Percentiles rank a stretch among this genome's conserved stretches.
Conservation (phyloP, 1,140 invertebrate species). For the Ips typographus region DNA sequence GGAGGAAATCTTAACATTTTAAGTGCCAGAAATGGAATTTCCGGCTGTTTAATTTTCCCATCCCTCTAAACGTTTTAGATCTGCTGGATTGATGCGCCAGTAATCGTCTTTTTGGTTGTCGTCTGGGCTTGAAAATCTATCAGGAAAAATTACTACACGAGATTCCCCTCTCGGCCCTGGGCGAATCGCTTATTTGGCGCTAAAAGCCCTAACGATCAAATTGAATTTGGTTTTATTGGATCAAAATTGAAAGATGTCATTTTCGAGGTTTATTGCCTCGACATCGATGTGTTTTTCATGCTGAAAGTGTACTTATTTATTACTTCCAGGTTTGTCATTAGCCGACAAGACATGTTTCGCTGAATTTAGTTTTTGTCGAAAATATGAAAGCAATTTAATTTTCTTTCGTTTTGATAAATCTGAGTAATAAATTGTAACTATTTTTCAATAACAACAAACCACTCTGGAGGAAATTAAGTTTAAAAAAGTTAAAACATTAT, state of each 20-base stretch:
- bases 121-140: constrained; percentile 8
- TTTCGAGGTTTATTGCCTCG: constrained; percentile 1
- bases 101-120: constrained; percentile 7
- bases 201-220: constrained; percentile 10
- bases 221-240: constrained; percentile 8
- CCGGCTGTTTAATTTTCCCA: not conserved
- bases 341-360: not conserved
- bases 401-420: not conserved
- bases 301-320: not conserved
- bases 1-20: too few relatives aligned
- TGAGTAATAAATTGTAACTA: not conserved
- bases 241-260: constrained; percentile 10
- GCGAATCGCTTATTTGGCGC: constrained; percentile 6
- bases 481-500: too few relatives aligned
- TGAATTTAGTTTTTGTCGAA: not conserved
- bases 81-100: constrained; percentile 4
- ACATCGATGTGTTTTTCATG: constrained; percentile 3
- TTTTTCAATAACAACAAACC: not conserved
- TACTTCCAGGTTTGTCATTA: not conserved
- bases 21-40: not conserved
- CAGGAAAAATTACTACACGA: constrained; percentile 12
- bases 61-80: not conserved
- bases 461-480: too few relatives aligned
- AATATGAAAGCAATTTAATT: not conserved
- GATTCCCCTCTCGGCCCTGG: not conserved